A percentile compares a stretch with the other conserved stretches of the same genome.
Evolutionary conservation across 2,797 vertebrate species (phyloP).

Genomic region (Sebastes vulpes): DNA sequence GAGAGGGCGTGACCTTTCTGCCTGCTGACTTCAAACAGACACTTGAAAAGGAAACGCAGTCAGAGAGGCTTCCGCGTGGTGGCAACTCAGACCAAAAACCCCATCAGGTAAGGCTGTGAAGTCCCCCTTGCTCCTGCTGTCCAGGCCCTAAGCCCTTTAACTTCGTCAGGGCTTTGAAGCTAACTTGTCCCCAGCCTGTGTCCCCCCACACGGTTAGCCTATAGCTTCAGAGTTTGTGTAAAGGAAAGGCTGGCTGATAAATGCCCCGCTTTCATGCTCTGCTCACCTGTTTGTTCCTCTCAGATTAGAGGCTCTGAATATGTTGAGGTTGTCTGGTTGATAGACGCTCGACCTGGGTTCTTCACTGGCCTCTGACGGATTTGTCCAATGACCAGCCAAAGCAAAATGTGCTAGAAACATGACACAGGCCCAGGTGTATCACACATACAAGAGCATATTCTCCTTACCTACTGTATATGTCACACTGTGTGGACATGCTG

Average conservation of each 20-base stretch:
- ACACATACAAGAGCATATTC: not conserved
- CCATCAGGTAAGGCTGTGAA: conserved; percentile 89
- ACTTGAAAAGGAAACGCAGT: conserved; percentile 84
- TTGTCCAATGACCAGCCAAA: conserved; percentile 23
- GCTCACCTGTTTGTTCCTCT: conserved; percentile 72
- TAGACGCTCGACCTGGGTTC: conserved; percentile 34
- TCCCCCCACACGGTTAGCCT: conserved; percentile 48
- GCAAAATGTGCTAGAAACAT: not conserved
- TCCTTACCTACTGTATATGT: not conserved
- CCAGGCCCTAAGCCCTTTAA: conserved; percentile 78
- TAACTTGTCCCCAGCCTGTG: conserved; percentile 56
- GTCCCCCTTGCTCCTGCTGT: conserved; percentile 81
- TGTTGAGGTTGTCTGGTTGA: conserved; percentile 68
- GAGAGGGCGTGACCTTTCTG: conserved; percentile 85
- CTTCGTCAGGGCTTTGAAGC: conserved; percentile 81
- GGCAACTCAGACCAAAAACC: conserved; percentile 83
- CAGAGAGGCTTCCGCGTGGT: conserved; percentile 80
- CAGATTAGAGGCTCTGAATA: conserved; percentile 70
- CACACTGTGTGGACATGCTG: not conserved
- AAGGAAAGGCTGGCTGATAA: conserved; percentile 72
- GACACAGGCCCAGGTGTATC: not conserved
- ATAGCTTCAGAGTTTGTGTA: conserved; percentile 57
- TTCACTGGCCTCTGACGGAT: conserved; percentile 21
- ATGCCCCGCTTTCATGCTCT: conserved; percentile 71
- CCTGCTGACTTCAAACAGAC: conserved; percentile 85